These are phyloP conservation scores for Cyrtodaria siliqua DNA, from an alignment of 2,888 invertebrate species.

Conservation along the genomic window DNA sequence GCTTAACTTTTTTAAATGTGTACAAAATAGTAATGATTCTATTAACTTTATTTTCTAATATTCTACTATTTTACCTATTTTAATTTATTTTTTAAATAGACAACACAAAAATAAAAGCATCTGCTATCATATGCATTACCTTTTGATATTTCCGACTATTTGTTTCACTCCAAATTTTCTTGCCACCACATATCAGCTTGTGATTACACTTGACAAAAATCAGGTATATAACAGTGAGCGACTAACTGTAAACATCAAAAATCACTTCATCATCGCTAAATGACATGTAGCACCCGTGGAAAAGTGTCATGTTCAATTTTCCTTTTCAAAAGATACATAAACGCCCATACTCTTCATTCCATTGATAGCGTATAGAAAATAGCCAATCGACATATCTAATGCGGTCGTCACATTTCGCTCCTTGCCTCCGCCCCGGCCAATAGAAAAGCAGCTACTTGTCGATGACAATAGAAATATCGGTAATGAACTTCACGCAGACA, in stretches of 20 bases:
- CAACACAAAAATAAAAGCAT: no score
- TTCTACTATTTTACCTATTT: no score
- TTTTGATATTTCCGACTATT: no score
- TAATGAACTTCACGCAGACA: not conserved
- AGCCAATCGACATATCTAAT: no score
- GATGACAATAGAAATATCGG: conserved; percentile 6
- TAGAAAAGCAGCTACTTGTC: conserved; percentile 5
- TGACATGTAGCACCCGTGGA: conserved; percentile 55
- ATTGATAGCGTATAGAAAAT: not conserved
- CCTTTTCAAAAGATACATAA: conserved; percentile 26
- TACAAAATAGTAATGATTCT: no score
- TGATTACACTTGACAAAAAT: conserved; percentile 5
- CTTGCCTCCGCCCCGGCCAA: conserved; percentile 32
- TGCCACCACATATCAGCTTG: not conserved
- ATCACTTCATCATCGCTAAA: conserved; percentile 61
- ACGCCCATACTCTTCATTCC: conserved; percentile 20
- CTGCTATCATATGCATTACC: no score
- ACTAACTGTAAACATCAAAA: conserved; percentile 57
- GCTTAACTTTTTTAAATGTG: no score
- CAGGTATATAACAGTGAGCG: conserved; percentile 40
- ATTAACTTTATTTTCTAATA: no score
- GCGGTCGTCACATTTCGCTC: not conserved
- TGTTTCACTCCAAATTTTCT: not conserved
- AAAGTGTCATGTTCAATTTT: conserved; percentile 59
- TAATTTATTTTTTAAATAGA: no score